Percentiles rank a stretch among this genome's conserved stretches.
Conservation (phyloP, 23 tunicate genomes). For the Ciona savignyi region DNA sequence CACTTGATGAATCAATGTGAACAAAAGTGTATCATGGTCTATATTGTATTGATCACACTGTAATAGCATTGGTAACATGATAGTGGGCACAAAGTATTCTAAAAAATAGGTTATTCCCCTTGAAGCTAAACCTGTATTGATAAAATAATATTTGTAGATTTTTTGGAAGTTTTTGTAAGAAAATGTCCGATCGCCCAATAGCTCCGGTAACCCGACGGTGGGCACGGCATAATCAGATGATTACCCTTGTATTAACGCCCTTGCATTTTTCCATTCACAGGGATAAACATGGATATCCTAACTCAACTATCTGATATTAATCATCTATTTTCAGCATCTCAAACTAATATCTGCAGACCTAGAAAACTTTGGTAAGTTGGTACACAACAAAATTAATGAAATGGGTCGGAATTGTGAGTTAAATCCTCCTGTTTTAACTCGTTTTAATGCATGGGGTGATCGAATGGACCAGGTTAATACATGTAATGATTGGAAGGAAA, state of each 20-base stretch:
- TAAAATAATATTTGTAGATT: no score
- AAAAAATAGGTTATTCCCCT: no score
- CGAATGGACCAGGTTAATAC: conserved; percentile 75
- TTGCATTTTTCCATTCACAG: not conserved
- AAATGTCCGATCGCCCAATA: no score
- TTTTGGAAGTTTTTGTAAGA: no score
- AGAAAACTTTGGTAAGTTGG: not conserved
- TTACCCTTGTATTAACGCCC: not conserved
- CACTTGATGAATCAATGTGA: not conserved
- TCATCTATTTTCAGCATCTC: no score
- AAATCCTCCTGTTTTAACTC: conserved; percentile 64
- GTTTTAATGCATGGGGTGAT: conserved; percentile 91
- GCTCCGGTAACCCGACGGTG: no score
- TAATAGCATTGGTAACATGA: no score
- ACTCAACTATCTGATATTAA: no score
- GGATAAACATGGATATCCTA: not conserved
- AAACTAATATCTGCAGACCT: not conserved
- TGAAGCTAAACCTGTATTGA: no score
- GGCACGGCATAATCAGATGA: not conserved
- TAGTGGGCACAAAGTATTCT: no score
- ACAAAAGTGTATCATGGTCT: no score
- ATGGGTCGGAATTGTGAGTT: conserved; percentile 54
- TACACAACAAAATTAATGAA: conserved; percentile 30
- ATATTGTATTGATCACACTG: no score
- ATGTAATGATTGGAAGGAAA: conserved; percentile 64